Evolutionary conservation across 2,113 vertebrate species (phyloP).

Genomic region (Gymnobelideus leadbeateri): DNA sequence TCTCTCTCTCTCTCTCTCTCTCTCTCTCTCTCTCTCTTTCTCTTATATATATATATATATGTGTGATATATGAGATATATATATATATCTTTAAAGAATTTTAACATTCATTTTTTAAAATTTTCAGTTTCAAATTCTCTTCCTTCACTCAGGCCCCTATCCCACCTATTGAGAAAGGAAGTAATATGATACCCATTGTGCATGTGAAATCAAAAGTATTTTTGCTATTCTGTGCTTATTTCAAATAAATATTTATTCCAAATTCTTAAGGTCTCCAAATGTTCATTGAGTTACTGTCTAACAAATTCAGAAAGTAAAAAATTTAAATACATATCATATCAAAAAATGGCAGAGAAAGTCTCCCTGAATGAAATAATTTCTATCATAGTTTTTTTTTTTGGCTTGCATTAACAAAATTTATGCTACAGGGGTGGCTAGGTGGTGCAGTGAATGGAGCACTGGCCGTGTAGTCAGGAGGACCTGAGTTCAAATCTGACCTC

Average conservation of each 20-base stretch:
- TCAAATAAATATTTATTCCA: conserved; percentile 3
- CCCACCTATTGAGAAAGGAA: not conserved
- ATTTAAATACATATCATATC: not conserved
- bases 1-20: too few relatives aligned
- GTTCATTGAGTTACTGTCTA: not conserved
- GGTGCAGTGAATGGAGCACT: too few relatives aligned
- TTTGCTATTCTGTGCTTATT: not conserved
- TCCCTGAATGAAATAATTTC: not conserved
- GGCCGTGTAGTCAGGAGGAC: too few relatives aligned
- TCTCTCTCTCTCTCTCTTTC: not conserved
- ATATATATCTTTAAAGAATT: too few relatives aligned
- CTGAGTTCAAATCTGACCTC: too few relatives aligned
- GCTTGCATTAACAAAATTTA: conserved; percentile 4
- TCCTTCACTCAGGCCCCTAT: not conserved
- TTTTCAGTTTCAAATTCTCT: not conserved
- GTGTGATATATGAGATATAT: too few relatives aligned
- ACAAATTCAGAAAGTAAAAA: not conserved
- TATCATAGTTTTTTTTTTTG: not conserved
- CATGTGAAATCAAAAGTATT: not conserved
- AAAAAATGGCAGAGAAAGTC: not conserved
- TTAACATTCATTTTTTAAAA: not conserved
- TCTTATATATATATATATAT: not conserved
- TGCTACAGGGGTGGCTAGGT: not conserved
- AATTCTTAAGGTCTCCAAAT: not conserved
- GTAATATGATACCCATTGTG: not conserved